Evolutionary conservation across 2,888 invertebrate species (phyloP).

Genomic region (Pelosia muscerda): DNA sequence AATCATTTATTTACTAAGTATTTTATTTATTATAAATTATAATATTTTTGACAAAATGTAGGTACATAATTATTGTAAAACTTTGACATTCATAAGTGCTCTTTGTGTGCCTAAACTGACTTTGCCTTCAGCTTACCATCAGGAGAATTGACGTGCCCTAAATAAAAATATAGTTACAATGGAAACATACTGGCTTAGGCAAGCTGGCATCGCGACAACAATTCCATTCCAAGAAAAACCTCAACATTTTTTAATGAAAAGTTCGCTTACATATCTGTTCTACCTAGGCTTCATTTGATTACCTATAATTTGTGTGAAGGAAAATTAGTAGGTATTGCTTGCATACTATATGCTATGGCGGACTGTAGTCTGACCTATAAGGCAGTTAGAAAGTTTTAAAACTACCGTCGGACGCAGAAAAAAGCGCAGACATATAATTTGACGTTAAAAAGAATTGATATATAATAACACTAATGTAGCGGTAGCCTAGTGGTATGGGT

Average conservation of each 20-base stretch:
- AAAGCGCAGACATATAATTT: background rate
- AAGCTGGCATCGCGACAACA: constrained; percentile 26
- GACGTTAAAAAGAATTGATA: background rate
- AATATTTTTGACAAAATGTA: too few species aligned
- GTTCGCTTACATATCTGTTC: constrained; percentile 18
- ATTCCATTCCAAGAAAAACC: constrained; percentile 36
- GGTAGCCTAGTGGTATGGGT: too few species aligned
- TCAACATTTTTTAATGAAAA: constrained; percentile 35
- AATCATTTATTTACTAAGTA: too few species aligned
- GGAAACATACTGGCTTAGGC: constrained; percentile 28
- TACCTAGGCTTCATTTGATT: background rate
- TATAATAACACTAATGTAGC: background rate
- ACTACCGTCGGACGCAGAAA: background rate
- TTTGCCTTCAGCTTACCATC: too few species aligned
- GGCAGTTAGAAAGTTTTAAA: background rate
- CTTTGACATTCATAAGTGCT: too few species aligned
- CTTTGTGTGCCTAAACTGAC: too few species aligned
- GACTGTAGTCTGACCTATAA: background rate
- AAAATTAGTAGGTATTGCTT: background rate
- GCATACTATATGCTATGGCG: background rate
- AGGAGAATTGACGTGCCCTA: too few species aligned
- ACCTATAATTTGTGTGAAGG: constrained; percentile 6
- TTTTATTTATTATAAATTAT: too few species aligned
- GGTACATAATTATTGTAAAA: too few species aligned
- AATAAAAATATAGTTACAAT: constrained; percentile 15